Conservation (phyloP, 23 tunicate genomes). For the Diplosoma virens region DNA sequence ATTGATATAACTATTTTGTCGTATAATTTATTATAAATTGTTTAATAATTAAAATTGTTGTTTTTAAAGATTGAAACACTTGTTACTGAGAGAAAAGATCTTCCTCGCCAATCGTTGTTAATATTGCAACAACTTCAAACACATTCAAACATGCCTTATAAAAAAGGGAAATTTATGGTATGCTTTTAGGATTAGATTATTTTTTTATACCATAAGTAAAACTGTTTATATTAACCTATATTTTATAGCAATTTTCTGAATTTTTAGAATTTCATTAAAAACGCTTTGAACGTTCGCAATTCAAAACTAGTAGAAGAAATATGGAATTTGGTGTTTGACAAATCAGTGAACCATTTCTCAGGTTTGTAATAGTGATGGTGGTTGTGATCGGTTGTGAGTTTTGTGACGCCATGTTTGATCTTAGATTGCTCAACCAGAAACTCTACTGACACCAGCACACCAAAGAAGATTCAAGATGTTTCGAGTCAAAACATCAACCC, state of each 20-base stretch:
- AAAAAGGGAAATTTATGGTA: conserved; percentile 65
- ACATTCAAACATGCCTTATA: conserved; percentile 65
- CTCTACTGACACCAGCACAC: no score
- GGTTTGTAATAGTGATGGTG: no score
- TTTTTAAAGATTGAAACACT: conserved; percentile 8
- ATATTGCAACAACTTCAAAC: conserved; percentile 28
- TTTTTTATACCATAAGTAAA: neutral
- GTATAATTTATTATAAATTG: neutral
- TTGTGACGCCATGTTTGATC: no score
- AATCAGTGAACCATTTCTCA: no score
- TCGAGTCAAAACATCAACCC: no score
- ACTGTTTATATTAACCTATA: neutral
- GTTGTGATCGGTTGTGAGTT: no score
- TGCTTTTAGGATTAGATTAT: neutral
- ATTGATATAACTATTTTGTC: no score
- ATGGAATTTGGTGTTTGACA: conserved; percentile 43
- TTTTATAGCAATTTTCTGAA: neutral
- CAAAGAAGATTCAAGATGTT: no score
- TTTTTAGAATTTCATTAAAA: conserved; percentile 63
- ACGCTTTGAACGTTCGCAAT: conserved; percentile 48
- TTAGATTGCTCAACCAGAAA: no score
- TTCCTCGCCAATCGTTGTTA: conserved; percentile 20
- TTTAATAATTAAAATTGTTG: neutral
- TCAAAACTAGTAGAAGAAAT: conserved; percentile 52
- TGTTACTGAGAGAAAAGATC: neutral